Percentiles rank a stretch among this genome's conserved stretches.
Conservation (phyloP, 2,113 vertebrate species). For the Mastomys coucha region DNA sequence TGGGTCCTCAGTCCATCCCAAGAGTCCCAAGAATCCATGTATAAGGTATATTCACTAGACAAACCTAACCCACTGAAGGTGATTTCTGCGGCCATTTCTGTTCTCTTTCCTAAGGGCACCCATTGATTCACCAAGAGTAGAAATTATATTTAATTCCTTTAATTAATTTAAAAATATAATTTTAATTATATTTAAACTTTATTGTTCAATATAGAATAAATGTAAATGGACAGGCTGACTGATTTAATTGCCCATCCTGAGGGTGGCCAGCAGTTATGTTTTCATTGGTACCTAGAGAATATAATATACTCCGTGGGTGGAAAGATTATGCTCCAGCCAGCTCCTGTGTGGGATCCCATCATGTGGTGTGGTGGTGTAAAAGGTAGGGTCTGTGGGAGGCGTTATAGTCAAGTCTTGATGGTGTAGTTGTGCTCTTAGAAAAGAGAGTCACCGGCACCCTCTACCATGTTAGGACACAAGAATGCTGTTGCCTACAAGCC, state of each 20-base stretch:
- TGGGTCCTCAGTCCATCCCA: neutral
- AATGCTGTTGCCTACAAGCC: neutral
- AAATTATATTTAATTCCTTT: conserved; percentile 6
- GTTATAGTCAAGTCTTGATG: neutral
- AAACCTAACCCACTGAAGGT: neutral
- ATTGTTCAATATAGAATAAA: conserved; percentile 23
- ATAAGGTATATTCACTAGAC: neutral
- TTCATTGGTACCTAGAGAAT: neutral
- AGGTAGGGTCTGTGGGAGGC: neutral
- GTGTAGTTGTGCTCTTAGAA: neutral
- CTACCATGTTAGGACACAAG: neutral
- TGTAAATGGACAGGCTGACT: neutral
- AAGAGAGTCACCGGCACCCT: neutral
- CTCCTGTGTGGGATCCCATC: neutral
- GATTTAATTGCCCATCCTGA: neutral
- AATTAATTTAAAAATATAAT: too few relatives aligned
- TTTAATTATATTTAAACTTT: too few relatives aligned
- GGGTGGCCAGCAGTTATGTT: neutral
- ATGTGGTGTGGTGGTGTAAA: neutral
- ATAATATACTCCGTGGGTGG: neutral
- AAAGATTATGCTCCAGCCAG: neutral
- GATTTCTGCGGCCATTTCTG: neutral
- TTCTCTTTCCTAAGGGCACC: neutral
- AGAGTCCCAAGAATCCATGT: neutral
- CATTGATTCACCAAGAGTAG: neutral